Percentiles rank a stretch among this genome's conserved stretches.
Conservation (phyloP, 2,113 vertebrate genomes). For the Clupea harengus region DNA sequence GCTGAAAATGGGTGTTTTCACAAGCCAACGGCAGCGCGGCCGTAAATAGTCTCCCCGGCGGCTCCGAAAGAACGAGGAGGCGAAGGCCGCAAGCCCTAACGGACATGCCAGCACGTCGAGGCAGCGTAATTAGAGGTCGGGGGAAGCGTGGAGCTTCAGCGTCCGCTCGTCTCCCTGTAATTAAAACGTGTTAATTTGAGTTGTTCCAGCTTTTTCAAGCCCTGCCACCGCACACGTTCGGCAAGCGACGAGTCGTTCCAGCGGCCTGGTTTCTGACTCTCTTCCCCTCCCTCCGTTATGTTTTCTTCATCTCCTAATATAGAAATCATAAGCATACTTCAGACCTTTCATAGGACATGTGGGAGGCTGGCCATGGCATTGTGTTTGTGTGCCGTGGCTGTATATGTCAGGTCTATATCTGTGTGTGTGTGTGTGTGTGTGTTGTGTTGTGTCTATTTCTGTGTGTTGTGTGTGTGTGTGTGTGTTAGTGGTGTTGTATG, state of each 20-base stretch:
- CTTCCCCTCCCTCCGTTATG: not conserved
- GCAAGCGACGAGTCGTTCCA: slow-evolving; percentile 22
- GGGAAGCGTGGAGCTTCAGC: slow-evolving; percentile 23
- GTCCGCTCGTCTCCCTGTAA: slow-evolving; percentile 32
- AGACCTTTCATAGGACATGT: slow-evolving; percentile 5
- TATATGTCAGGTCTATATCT: not conserved
- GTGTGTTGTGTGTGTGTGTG: not conserved
- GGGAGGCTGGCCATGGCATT: not conserved
- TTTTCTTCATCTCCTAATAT: not conserved
- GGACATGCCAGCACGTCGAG: slow-evolving; percentile 20
- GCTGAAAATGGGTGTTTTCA: slow-evolving; percentile 16
- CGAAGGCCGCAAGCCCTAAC: not conserved
- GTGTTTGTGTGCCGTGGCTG: not conserved
- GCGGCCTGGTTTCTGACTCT: not conserved
- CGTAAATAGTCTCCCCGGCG: not conserved
- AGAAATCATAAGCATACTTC: slow-evolving; percentile 24
- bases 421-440: not conserved
- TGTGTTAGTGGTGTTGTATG: not conserved
- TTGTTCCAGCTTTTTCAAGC: slow-evolving; percentile 28
- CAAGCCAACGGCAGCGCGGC: not conserved
- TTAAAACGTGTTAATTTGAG: slow-evolving; percentile 43
- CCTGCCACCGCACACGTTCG: not conserved
- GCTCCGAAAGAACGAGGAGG: not conserved
- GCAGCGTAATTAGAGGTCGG: slow-evolving; percentile 42
- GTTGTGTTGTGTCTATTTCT: not conserved